Percentiles rank a stretch among this genome's conserved stretches.
Conservation (phyloP, 2,888 invertebrate genomes). For the Apodemia duryi region DNA sequence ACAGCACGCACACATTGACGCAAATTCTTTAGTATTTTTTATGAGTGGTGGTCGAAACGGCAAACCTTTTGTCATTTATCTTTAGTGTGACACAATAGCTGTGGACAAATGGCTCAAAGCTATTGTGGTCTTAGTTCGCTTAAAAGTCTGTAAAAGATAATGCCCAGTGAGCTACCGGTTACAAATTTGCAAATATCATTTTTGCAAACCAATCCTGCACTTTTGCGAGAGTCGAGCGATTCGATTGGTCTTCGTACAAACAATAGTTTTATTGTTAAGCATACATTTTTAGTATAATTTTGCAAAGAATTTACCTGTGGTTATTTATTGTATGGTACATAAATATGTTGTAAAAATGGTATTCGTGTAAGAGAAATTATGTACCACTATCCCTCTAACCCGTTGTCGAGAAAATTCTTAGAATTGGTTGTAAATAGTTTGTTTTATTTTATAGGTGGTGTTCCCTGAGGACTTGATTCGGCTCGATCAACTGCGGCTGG, state of each 20-base stretch:
- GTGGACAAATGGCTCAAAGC: conserved; percentile 60
- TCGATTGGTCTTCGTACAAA: conserved; percentile 57
- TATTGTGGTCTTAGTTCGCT: conserved; percentile 47
- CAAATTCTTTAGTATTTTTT: conserved; percentile 68
- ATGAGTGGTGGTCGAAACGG: conserved; percentile 63
- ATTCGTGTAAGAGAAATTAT: conserved; percentile 52
- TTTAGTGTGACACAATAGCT: conserved; percentile 65
- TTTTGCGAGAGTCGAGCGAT: conserved; percentile 44
- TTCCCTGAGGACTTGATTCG: conserved; percentile 54
- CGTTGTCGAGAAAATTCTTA: conserved; percentile 60
- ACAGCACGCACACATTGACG: conserved; percentile 44
- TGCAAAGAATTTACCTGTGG: conserved; percentile 40
- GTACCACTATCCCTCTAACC: conserved; percentile 66
- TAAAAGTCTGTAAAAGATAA: conserved; percentile 54
- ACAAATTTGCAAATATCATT: conserved; percentile 64
- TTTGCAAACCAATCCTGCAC: conserved; percentile 72
- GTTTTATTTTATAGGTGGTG: conserved; percentile 76
- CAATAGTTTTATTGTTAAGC: conserved; percentile 56
- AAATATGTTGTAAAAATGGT: conserved; percentile 45
- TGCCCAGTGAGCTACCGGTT: conserved; percentile 54
- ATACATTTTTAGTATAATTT: conserved; percentile 31
- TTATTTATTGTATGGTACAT: conserved; percentile 49
- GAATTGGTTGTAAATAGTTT: conserved; percentile 72
- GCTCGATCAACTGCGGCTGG: conserved; percentile 47
- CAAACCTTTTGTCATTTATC: conserved; percentile 69